Evolutionary conservation across 2,797 vertebrate species (phyloP).

Genomic region (Notolabrus celidotus): DNA sequence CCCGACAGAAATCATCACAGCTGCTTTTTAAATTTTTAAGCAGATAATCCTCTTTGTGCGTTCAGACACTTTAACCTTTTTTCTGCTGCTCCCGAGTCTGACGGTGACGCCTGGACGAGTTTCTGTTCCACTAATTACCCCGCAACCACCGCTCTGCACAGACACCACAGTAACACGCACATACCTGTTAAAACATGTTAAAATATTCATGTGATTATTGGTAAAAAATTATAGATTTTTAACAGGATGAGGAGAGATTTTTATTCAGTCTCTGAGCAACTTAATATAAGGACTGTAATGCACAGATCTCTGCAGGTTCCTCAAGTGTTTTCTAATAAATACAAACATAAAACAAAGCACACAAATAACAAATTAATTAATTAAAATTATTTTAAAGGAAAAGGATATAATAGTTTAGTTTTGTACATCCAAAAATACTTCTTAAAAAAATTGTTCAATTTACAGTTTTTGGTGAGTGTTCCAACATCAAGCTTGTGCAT

Average conservation of each 20-base stretch:
- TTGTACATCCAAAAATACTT: too few relatives aligned
- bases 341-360: too few relatives aligned
- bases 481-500: too few relatives aligned
- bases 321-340: too few relatives aligned
- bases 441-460: too few relatives aligned
- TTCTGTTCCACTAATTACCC: conserved; percentile 40
- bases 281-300: too few relatives aligned
- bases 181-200: neutral
- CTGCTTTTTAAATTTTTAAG: conserved; percentile 33
- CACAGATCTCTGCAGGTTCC: too few relatives aligned
- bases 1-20: conserved; percentile 39
- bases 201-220: neutral
- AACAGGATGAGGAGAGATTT: neutral
- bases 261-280: too few relatives aligned
- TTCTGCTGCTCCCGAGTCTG: conserved; percentile 19
- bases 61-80: conserved; percentile 53
- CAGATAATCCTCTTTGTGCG: conserved; percentile 67
- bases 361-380: too few relatives aligned
- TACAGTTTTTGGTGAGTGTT: too few relatives aligned
- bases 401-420: too few relatives aligned
- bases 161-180: neutral
- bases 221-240: neutral
- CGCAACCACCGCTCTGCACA: neutral
- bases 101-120: neutral
- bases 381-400: too few relatives aligned